Base-by-base conservation (phyloP, 2,797 vertebrate genomes). In the Sebastes ruberrimus region DNA sequence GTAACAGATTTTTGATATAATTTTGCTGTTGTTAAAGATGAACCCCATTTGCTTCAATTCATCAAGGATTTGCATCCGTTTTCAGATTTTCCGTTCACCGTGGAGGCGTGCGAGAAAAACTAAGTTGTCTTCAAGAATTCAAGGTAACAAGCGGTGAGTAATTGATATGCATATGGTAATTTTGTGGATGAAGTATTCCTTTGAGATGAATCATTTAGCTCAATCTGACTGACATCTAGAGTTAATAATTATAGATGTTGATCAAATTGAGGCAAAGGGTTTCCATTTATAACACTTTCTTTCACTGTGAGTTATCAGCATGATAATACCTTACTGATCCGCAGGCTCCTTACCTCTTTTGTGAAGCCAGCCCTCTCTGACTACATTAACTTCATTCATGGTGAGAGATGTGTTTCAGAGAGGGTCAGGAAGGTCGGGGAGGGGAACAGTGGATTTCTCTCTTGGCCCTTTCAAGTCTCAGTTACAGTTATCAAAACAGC, bases 291-390 rank as follows among this genome's bases (percentile, higher is more conserved):
- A 49, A 56, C 5, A 35, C 16, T 27, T 65, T 52, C 18, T 61
- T 23, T n/a, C 4, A 32, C 10, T 30, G 4, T 33, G 18, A 62
- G 59, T 64, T 46, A 52, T 32, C 27, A 4, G 25, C 33, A 46
- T 35, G 13, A 46, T 5, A 25, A 72, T 7, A 61, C 23, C n/a
- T 30, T 10, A 30, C 7, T 46, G 32, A 20, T 13, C 33, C 2
- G 28, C 10, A 6, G 20, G 13, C 7, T 32, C 16, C 66, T 84
- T 88, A 98, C 97, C 97, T 93, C 97, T 94, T 90, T 98, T 98
- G 22, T 97, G 96, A 52, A 98, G 96, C 97, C 97, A 98, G 32
- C 97, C 97, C 91, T 97, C 97, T 92, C 96, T 97, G 84, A 97
- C 91, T 59, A 97, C 87, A 35, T 92, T 95, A 70, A 97, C 95